Base-by-base conservation (phyloP, 2,797 vertebrate species). In the Spondyliosoma cantharus region DNA sequence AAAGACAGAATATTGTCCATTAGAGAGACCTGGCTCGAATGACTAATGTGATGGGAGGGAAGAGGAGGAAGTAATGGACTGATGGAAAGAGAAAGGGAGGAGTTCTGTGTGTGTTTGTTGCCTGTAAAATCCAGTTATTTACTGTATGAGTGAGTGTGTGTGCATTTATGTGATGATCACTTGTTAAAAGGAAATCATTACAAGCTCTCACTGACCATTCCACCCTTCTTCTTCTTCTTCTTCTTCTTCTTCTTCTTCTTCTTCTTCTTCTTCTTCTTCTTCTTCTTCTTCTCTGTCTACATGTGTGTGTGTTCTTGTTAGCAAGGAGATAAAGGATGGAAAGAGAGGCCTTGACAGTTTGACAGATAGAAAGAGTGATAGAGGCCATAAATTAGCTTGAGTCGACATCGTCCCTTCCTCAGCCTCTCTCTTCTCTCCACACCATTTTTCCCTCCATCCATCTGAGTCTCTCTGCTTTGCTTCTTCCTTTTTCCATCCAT, bases 111-210 rank as follows among this genome's bases (percentile, higher is more conserved):
- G 46, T 64, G 64, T 24, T n/a, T 63, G 54, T 60, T 61, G 52
- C 62, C 20, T 75, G 48, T 70, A 56, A 16, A 48, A 29, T 70
- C 27, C 69, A 13, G 29, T 71, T 46, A 50, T 71, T 37, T 24
- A 71, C 37, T 57, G 66, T 32, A 53, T 60, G 49, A 50, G 45
- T 78, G 6, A 37, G 59, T 74, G 53, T 74, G 74, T 45, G 27
- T 22, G 43, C n/a, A n/a, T 62, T 14, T 24, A 32, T 72, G 52
- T 63, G 56, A 37, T 70, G 57, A 69, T 72, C 9, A 25, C 86
- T 77, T 58, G 63, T 5, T 57, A 52, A 75, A 59, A 81, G 52
- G 64, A 50, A 53, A 17, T 73, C 59, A 49, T 74, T 8, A 42
- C 60, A 49, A 5, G 29, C 70, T 72, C 56, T 66, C 50, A 6